phyloP scores from a whole-genome alignment of 2,797 vertebrate genomes.

The Chrysocyon brachyurus region DNA sequence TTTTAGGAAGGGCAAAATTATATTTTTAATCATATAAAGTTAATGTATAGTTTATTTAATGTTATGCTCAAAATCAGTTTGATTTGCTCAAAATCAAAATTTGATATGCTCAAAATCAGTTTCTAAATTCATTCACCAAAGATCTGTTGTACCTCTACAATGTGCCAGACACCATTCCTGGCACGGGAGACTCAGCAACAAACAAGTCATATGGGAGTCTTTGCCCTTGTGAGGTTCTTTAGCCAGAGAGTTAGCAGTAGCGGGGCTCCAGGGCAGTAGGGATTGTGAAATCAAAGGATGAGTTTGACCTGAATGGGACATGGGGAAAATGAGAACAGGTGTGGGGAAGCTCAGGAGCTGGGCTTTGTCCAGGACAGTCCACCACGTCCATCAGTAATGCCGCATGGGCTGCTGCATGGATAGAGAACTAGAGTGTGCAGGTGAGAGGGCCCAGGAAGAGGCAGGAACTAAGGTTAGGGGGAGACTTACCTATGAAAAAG shows the following conservation, averaged over 20 bases:
- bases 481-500: neutral
- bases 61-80: neutral
- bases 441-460: neutral
- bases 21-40: constrained; percentile 23
- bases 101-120: constrained; percentile 8
- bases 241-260: neutral
- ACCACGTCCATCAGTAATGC: accelerated
- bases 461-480: neutral
- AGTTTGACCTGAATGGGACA: accelerated
- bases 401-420: neutral
- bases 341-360: neutral
- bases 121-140: neutral
- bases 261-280: neutral
- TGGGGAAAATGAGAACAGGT: accelerated
- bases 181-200: accelerated
- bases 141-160: accelerated
- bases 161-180: neutral
- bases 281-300: neutral
- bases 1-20: neutral
- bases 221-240: accelerated
- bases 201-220: neutral
- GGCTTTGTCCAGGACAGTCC: neutral
- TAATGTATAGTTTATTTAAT: neutral
- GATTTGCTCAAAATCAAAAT: neutral
- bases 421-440: neutral